These are phyloP conservation scores for Perodicticus potto DNA, from an alignment of 2,797 vertebrate genomes.

Conservation along the genomic window DNA sequence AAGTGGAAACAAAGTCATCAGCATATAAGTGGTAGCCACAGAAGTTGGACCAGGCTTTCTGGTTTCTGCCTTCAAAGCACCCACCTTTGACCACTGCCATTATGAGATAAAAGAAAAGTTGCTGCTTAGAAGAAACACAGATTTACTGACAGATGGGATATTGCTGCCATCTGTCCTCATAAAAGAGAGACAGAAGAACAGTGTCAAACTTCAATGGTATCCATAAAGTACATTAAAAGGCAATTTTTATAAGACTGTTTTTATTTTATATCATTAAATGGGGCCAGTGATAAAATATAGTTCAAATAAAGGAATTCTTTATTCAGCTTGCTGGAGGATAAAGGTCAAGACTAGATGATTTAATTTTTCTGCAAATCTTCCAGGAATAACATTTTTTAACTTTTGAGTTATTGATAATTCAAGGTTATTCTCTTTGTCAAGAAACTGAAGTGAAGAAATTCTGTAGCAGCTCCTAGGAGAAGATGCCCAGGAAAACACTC, in stretches of 20 bases:
- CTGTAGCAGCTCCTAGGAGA: background rate
- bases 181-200: background rate
- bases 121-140: background rate
- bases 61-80: background rate
- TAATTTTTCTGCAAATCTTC: background rate
- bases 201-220: background rate
- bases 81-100: background rate
- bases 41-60: background rate
- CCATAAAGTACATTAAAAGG: background rate
- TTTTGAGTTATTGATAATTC: slow-evolving; percentile 11
- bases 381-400: slow-evolving; percentile 9
- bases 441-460: background rate
- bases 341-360: background rate
- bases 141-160: slow-evolving; percentile 4
- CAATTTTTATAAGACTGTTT: background rate
- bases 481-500: background rate
- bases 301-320: slow-evolving; percentile 10
- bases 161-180: background rate
- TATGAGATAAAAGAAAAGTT: background rate
- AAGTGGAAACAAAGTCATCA: background rate
- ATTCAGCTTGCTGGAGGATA: background rate
- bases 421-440: slow-evolving; percentile 14
- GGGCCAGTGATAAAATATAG: background rate
- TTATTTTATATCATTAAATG: background rate
- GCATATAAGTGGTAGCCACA: background rate